phyloP scores from a whole-genome alignment of 2,113 vertebrate genomes.

The Tautogolabrus adspersus region DNA sequence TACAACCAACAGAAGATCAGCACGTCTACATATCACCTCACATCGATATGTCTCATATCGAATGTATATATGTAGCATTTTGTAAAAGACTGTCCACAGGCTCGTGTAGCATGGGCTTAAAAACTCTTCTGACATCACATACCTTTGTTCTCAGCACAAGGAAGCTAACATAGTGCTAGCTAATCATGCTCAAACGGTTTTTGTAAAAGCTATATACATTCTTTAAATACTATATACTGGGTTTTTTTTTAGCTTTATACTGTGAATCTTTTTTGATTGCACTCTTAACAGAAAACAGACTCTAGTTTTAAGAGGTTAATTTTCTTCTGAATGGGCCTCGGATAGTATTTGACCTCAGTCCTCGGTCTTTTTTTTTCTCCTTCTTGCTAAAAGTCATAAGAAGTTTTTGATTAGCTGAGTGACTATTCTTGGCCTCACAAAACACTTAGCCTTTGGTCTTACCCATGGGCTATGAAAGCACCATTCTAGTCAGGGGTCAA shows the following conservation, averaged over 20 bases:
- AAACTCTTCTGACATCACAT: conserved; percentile 41
- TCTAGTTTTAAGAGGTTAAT: conserved; percentile 33
- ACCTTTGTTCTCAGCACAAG: conserved; percentile 65
- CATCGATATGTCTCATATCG: conserved; percentile 49
- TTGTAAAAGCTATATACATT: conserved; percentile 39
- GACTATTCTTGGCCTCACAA: conserved; percentile 37
- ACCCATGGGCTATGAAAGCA: conserved; percentile 6
- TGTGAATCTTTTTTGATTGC: conserved; percentile 81
- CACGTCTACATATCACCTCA: conserved; percentile 43
- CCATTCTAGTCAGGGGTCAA: conserved; percentile 28
- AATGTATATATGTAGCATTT: conserved; percentile 71
- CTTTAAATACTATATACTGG: conserved; percentile 45
- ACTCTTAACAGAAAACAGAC: conserved; percentile 61
- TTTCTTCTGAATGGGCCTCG: conserved; percentile 4
- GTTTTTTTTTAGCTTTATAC: conserved; percentile 69
- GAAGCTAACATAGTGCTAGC: conserved; percentile 59
- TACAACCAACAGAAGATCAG: conserved; percentile 2
- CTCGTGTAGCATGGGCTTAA: conserved; percentile 49
- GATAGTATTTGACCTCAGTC: conserved; percentile 43
- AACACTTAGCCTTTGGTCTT: conserved; percentile 41
- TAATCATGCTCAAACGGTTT: conserved; percentile 42
- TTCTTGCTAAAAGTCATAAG: conserved; percentile 50
- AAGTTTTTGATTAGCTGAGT: conserved; percentile 41
- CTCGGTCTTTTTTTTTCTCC: conserved; percentile 14
- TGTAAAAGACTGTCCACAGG: conserved; percentile 57